Percentiles rank a stretch among this genome's conserved stretches.
Conservation (phyloP, 2,113 vertebrate genomes). For the Tragelaphus scriptus region DNA sequence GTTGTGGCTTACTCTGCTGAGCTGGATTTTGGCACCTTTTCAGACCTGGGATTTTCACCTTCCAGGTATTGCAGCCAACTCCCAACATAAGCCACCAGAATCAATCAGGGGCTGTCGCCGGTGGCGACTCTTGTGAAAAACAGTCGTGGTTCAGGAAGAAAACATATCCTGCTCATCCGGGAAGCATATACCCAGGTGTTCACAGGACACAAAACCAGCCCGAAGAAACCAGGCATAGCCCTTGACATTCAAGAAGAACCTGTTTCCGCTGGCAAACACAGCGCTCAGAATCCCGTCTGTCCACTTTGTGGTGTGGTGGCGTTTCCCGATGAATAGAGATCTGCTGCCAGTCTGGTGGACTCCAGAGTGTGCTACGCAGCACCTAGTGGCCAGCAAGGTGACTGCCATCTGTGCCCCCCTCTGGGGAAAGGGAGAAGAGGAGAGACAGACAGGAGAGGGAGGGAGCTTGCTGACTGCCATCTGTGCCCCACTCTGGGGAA, state of each 20-base stretch:
- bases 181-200: not conserved
- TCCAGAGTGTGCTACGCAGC: fast-evolving
- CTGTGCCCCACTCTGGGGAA: not conserved
- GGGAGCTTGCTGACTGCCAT: not conserved
- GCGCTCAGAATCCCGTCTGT: not conserved
- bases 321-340: not conserved
- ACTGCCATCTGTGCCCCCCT: not conserved
- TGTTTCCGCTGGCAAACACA: conserved; percentile 49
- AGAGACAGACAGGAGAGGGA: no score
- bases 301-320: not conserved
- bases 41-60: not conserved
- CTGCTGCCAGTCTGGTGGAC: fast-evolving
- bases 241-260: conserved; percentile 61
- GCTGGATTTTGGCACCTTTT: not conserved
- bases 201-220: not conserved
- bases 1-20: not conserved
- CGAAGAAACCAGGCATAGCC: not conserved
- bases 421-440: no score
- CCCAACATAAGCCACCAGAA: not conserved
- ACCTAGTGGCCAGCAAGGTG: not conserved
- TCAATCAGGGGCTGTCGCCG: not conserved
- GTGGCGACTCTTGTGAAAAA: not conserved
- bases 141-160: not conserved
- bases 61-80: not conserved
- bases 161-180: not conserved